Base-by-base conservation (phyloP, 2,797 vertebrate species). In the Podarcis lilfordi region DNA sequence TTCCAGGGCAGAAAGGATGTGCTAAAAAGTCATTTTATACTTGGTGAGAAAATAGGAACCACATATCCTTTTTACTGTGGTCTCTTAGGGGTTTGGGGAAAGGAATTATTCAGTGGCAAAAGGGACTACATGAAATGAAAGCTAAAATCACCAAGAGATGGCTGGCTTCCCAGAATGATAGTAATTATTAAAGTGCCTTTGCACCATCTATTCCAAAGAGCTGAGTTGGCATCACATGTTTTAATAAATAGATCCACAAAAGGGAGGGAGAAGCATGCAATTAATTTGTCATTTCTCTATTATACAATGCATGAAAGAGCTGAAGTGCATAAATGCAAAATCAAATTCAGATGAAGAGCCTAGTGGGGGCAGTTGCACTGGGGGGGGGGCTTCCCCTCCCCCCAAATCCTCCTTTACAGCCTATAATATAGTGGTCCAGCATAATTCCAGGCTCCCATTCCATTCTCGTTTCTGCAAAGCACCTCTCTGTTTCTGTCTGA, bases 81-180 rank as follows among this genome's bases (percentile, higher is more conserved):
- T 91, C 77, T 87, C 91, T 95, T 91, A 91, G 86, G 86, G 84
- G 91, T 85, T 91, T 89, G 68, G 88, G 82, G 78, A 86, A 86
- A 86, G 88, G 72, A 85, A 86, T 93, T 95, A 93, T 92, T 64
- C 89, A 90, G 94, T 95, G 91, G 92, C 37, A 82, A 91, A 17
- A 92, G 82, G 92, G 90, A 43, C 55, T 87, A 91, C 91, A 91
- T 84, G 91, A 92, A 92, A 93, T 77, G 45, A 84, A 87, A 86
- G 87, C 91, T 85, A 90, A 93, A 93, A 91, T 93, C 90, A 90
- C 90, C 80, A 90, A 88, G 68, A 87, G 86, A 93, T 94, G 89
- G 82, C 84, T 89, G 76, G 78, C 88, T 91, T 89, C 91, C 92
- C 0, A 71, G 88, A 87, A 83, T 35, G 91, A 93, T 91, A 87